Base-by-base conservation (phyloP, 2,888 invertebrate species). In the Pemphredon lugubris region DNA sequence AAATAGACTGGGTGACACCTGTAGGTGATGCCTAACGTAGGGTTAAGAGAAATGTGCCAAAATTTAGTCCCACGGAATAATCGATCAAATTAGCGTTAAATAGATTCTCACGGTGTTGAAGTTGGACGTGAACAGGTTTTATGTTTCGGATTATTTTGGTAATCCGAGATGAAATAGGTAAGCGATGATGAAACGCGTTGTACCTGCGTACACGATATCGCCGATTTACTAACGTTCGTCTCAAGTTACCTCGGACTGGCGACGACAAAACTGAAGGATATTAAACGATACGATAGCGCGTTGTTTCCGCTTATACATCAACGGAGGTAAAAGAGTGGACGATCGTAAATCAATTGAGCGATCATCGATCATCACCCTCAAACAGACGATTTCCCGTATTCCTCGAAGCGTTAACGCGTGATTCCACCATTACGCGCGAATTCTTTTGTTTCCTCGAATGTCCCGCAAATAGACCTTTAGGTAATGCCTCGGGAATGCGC, bases 321-420 rank as follows among this genome's bases (percentile, higher is more conserved):
- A 57, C 54, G 23, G 42, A 61, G 72, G 68, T 75, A 59, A 65
- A 72, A 53, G 60, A 14, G 5, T 16, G 60, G 58, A 57, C 45
- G 73, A 73, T 63, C 70, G 40, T 63, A 61, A 66, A 55, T 60
- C 55, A 66, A 58, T 50, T 44, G 66, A 40, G 48, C 66, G 53
- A 40, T 50, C 76, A 76, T 75, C 73, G 73, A 76, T 76, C 76
- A 76, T 73, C 76, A 76, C 39, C 14, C 37, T 44, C 30, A 30
- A 63, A 63, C 48, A 47, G 59, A 73, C 70, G 64, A 37, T 42
- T 47, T 16, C 45, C 16, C 42, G 39, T 20, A 16, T 23, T 23
- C 21, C 55, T 11, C 14, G 51, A 53, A 68, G 68, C 45, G 70
- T 51, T 61, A 68, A 71, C 55, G 55, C 32, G 61, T 21, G 34